Evolutionary conservation across 2,888 invertebrate species (phyloP).

Genomic region (Drosophila neonasuta): DNA sequence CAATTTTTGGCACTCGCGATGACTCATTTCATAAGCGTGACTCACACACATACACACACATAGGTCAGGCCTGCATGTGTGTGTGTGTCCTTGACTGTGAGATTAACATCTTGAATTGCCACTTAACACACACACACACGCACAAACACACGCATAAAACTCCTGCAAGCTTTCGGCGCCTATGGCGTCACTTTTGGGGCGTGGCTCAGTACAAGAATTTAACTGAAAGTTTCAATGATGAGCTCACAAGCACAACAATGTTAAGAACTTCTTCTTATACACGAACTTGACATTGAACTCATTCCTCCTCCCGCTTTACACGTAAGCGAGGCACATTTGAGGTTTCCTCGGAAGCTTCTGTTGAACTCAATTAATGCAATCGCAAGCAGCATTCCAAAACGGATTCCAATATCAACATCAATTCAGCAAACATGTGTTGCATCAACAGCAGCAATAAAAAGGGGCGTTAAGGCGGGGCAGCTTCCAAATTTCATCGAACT

Average conservation of each 20-base stretch:
- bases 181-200: conserved; percentile 63
- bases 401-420: neutral
- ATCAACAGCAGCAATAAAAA: neutral
- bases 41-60: conserved; percentile 48
- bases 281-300: conserved; percentile 71
- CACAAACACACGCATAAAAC: conserved; percentile 13
- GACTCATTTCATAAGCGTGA: conserved; percentile 61
- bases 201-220: conserved; percentile 32
- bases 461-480: too few species aligned
- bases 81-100: conserved; percentile 47
- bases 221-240: conserved; percentile 22
- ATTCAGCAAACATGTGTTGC: too few species aligned
- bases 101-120: conserved; percentile 65
- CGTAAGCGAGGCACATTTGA: neutral
- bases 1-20: conserved; percentile 23
- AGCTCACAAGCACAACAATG: conserved; percentile 25
- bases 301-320: too few species aligned
- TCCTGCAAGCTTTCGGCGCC: conserved; percentile 39
- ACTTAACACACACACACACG: conserved; percentile 30
- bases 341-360: conserved; percentile 9
- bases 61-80: conserved; percentile 13
- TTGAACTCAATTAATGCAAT: conserved; percentile 12
- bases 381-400: neutral
- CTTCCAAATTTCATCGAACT: too few species aligned
- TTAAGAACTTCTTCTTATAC: conserved; percentile 13